These are phyloP conservation scores for Pararge aegeria DNA, from an alignment of 1,140 invertebrate genomes.

Conservation along the genomic window DNA sequence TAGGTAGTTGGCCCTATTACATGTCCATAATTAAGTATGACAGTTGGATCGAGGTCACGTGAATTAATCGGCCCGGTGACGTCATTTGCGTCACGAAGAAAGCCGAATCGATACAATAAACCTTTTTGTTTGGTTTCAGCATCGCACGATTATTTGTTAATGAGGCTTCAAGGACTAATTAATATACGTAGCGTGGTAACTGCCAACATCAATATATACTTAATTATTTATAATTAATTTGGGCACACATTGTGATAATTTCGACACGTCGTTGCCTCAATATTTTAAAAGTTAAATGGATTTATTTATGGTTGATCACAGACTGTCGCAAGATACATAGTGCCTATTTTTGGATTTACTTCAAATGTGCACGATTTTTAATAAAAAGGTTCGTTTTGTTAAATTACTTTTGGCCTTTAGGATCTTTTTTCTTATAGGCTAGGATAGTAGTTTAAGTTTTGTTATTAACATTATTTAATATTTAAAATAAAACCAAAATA, in stretches of 20 bases:
- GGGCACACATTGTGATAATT: background rate
- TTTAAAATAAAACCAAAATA: no score
- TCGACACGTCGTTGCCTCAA: no score
- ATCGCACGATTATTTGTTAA: background rate
- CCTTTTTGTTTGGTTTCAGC: background rate
- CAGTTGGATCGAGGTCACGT: background rate
- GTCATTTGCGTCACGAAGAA: constrained; percentile 2
- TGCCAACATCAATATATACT: background rate
- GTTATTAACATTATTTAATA: no score
- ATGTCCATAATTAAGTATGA: background rate
- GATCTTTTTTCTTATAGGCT: no score
- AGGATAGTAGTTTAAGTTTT: no score
- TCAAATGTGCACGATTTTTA: no score
- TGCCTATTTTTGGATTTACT: no score
- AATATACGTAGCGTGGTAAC: background rate
- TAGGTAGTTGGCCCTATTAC: background rate
- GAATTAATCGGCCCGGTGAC: background rate
- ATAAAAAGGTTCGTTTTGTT: no score
- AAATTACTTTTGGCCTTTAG: no score
- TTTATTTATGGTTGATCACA: no score
- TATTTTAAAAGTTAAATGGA: no score
- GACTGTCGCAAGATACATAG: no score
- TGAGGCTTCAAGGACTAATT: background rate
- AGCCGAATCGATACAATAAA: background rate
- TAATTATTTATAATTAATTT: background rate